Conservation (phyloP, 2,797 vertebrate species). For the Macropus fuliginosus region DNA sequence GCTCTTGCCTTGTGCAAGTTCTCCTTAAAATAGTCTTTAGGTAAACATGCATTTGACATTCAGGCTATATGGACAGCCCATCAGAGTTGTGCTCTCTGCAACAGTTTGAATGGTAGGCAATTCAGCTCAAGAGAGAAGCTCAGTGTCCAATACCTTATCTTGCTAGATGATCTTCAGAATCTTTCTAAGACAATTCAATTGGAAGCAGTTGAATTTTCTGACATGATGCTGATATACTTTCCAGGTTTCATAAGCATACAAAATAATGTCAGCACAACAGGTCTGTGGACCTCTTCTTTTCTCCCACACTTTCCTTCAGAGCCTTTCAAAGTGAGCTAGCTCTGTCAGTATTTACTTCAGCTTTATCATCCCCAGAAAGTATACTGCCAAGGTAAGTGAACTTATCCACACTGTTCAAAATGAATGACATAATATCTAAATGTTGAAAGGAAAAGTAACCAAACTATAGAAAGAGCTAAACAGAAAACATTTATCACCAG, state of each 20-base stretch:
- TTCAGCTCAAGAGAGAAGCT: not conserved
- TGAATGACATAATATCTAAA: no score
- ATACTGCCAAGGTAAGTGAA: no score
- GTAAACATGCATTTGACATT: not conserved
- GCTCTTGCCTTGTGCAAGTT: not conserved
- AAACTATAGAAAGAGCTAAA: no score
- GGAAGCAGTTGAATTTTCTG: not conserved
- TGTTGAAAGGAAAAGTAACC: no score
- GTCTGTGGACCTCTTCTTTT: not conserved
- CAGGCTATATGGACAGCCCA: not conserved
- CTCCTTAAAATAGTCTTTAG: not conserved
- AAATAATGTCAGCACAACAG: not conserved
- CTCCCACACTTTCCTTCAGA: not conserved
- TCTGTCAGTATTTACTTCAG: not conserved
- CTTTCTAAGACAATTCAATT: not conserved
- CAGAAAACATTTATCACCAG: no score
- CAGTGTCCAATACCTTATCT: not conserved
- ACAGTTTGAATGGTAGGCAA: not conserved
- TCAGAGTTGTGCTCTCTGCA: not conserved
- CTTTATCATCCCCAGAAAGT: no score
- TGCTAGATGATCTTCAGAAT: not conserved
- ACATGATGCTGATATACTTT: not conserved
- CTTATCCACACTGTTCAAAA: no score
- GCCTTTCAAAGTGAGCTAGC: not conserved
- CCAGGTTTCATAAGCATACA: not conserved